Conservation (phyloP, 2,113 vertebrate species). For the Leuciscus idus region DNA sequence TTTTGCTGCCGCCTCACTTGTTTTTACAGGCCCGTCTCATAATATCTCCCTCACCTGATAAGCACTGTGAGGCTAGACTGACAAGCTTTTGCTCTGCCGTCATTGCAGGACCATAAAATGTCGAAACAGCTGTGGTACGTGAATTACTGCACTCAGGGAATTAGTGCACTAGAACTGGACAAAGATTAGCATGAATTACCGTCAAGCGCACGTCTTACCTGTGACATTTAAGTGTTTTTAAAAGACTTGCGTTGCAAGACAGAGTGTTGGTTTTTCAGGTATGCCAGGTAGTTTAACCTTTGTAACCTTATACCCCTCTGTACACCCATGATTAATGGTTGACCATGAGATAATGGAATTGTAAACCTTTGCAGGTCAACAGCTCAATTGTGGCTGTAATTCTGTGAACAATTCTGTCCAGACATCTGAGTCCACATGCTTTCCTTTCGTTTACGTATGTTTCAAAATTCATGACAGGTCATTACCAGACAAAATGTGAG, state of each 20-base stretch:
- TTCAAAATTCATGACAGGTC: slow-evolving; percentile 9
- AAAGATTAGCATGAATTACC: slow-evolving; percentile 30
- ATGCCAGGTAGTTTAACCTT: slow-evolving; percentile 18
- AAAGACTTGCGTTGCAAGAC: not conserved
- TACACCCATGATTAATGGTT: slow-evolving; percentile 47
- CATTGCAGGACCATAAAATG: slow-evolving; percentile 48
- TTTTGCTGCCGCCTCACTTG: slow-evolving; percentile 41
- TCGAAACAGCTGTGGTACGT: slow-evolving; percentile 41
- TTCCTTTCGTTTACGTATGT: not conserved
- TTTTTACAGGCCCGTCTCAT: slow-evolving; percentile 36
- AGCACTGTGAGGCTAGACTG: slow-evolving; percentile 32
- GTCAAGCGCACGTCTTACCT: not conserved
- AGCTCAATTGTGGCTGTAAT: slow-evolving; percentile 38
- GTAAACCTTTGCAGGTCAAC: slow-evolving; percentile 49
- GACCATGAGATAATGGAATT: slow-evolving; percentile 45
- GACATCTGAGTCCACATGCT: not conserved
- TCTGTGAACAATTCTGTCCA: slow-evolving; percentile 35
- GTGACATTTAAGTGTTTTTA: slow-evolving; percentile 15
- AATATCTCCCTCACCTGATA: slow-evolving; percentile 49
- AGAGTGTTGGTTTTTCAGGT: slow-evolving; percentile 2
- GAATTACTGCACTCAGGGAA: not conserved
- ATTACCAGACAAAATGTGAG: slow-evolving; percentile 7
- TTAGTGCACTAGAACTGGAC: not conserved
- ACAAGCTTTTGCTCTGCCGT: slow-evolving; percentile 42
- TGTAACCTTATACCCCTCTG: slow-evolving; percentile 10